Conservation (phyloP, 2,797 vertebrate species). For the Clarias platycephalus region DNA sequence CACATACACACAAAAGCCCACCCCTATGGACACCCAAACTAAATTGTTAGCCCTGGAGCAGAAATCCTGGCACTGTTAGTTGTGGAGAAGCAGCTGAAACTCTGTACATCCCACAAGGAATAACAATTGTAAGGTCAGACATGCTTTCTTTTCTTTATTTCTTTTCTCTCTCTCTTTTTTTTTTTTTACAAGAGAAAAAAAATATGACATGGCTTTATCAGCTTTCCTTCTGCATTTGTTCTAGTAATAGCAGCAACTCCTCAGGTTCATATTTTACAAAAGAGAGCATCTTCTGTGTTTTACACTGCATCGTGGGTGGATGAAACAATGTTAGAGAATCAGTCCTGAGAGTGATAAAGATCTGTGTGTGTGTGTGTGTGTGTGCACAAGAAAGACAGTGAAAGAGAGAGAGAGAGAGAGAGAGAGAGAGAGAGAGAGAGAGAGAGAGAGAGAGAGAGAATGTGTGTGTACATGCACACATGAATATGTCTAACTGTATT, state of each 20-base stretch:
- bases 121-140: constrained; percentile 65
- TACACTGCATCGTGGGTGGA: not conserved
- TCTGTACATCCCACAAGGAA: constrained; percentile 59
- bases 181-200: constrained; percentile 47
- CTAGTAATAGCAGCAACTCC: constrained; percentile 7
- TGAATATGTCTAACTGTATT: constrained; percentile 15
- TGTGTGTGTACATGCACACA: not conserved
- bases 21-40: constrained; percentile 57
- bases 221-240: constrained; percentile 24
- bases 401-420: not conserved
- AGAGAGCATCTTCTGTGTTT: constrained; percentile 20
- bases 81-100: constrained; percentile 65
- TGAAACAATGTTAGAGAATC: constrained; percentile 13
- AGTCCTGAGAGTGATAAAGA: constrained; percentile 17
- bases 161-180: constrained; percentile 42
- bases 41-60: constrained; percentile 63
- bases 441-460: not conserved
- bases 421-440: constrained; percentile 12
- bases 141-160: constrained; percentile 60
- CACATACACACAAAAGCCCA: constrained; percentile 54
- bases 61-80: constrained; percentile 64
- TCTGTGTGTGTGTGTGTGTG: not conserved
- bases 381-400: not conserved
- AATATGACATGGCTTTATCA: constrained; percentile 45
- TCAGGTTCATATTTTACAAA: constrained; percentile 7